These are phyloP conservation scores for Bacillus rossius DNA, from an alignment of 1,140 invertebrate species.

Conservation along the genomic window DNA sequence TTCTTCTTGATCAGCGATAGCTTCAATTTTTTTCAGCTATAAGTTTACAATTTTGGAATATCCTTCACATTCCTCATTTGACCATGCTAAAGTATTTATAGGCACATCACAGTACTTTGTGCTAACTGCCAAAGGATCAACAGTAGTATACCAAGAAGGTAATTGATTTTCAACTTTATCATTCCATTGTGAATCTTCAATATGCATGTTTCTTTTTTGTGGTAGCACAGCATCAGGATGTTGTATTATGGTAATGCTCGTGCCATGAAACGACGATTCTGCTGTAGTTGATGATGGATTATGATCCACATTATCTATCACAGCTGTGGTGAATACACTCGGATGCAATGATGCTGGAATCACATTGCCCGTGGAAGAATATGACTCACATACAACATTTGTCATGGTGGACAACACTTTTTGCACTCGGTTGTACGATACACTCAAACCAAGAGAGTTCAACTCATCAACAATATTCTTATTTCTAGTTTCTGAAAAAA, in stretches of 20 bases:
- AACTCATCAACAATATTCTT: too few species aligned
- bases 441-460: too few species aligned
- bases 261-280: slow-evolving; percentile 4
- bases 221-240: neutral
- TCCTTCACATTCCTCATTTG: neutral
- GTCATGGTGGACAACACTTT: too few species aligned
- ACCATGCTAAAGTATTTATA: neutral
- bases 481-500: too few species aligned
- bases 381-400: too few species aligned
- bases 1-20: too few species aligned
- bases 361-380: too few species aligned
- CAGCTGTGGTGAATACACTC: slow-evolving; percentile 1
- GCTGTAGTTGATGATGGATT: neutral
- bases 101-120: neutral
- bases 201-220: neutral
- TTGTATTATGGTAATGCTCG: neutral
- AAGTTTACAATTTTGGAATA: neutral
- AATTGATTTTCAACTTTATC: neutral
- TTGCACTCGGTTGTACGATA: too few species aligned
- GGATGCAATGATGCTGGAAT: too few species aligned
- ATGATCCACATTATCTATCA: slow-evolving; percentile 3
- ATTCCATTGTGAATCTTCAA: neutral
- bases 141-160: neutral
- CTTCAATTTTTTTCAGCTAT: too few species aligned
- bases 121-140: neutral